Percentiles rank a stretch among this genome's conserved stretches.
Conservation (phyloP, 2,797 vertebrate species). For the Garrulus glandarius region DNA sequence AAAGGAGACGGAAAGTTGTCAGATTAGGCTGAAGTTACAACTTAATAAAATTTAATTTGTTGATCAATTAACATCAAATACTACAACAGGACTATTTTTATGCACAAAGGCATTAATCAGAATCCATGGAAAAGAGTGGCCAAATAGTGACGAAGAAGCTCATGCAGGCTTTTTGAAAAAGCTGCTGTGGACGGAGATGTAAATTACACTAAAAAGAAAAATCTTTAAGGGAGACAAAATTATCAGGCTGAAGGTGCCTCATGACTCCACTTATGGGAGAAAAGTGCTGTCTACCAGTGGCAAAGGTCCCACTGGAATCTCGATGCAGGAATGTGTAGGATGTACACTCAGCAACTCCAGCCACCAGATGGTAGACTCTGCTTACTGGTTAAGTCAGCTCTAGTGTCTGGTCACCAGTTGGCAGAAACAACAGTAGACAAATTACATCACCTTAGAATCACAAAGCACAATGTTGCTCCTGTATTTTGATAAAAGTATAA, state of each 20-base stretch:
- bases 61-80: background rate
- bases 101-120: background rate
- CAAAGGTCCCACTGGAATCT: slow-evolving; percentile 25
- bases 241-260: background rate
- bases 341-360: slow-evolving; percentile 57
- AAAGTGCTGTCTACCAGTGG: background rate
- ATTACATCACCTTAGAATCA: slow-evolving; percentile 66
- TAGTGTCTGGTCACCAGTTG: slow-evolving; percentile 70
- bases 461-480: slow-evolving; percentile 28
- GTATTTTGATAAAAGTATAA: slow-evolving; percentile 16
- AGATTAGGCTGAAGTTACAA: background rate
- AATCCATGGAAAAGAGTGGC: background rate
- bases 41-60: background rate
- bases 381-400: slow-evolving; percentile 69
- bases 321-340: slow-evolving; percentile 8
- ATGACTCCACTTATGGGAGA: background rate
- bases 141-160: background rate
- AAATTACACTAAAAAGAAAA: background rate
- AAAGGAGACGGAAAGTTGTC: background rate
- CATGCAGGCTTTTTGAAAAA: background rate
- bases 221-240: background rate
- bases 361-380: slow-evolving; percentile 73
- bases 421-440: slow-evolving; percentile 62
- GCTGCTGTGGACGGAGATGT: background rate
- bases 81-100: background rate